Conservation (phyloP, 2,888 invertebrate genomes). For the Euproctis similis region DNA sequence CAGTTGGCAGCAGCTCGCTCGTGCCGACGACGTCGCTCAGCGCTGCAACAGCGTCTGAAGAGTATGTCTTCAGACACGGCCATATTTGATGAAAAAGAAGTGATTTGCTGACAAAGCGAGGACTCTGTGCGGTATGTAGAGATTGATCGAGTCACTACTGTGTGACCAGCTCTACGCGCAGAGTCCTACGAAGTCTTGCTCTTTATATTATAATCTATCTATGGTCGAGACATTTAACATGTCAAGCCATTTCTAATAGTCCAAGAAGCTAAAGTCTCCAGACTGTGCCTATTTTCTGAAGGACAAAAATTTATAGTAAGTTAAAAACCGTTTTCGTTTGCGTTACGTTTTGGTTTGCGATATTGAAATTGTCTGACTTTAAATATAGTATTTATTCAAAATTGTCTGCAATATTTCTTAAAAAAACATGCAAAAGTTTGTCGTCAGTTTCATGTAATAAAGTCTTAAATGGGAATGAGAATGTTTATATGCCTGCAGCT, state of each 20-base stretch:
- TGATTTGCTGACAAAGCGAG: constrained; percentile 97
- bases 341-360: no score
- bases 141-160: constrained; percentile 92
- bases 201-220: constrained; percentile 3
- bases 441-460: no score
- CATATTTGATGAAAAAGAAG: constrained; percentile 89
- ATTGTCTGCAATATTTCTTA: no score
- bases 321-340: no score
- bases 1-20: constrained; percentile 69
- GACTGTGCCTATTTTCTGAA: no score
- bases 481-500: no score
- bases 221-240: constrained; percentile 5
- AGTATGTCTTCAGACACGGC: constrained; percentile 89
- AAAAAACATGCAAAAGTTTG: no score
- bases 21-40: constrained; percentile 82
- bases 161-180: constrained; percentile 79
- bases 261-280: no score
- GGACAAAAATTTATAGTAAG: no score
- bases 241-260: constrained; percentile 5
- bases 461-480: no score
- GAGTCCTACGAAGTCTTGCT: constrained; percentile 40
- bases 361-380: no score
- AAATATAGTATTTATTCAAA: no score
- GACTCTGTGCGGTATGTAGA: constrained; percentile 95
- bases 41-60: constrained; percentile 86